phyloP scores from a whole-genome alignment of 2,888 invertebrate genomes.

The Odontomyia ornata region DNA sequence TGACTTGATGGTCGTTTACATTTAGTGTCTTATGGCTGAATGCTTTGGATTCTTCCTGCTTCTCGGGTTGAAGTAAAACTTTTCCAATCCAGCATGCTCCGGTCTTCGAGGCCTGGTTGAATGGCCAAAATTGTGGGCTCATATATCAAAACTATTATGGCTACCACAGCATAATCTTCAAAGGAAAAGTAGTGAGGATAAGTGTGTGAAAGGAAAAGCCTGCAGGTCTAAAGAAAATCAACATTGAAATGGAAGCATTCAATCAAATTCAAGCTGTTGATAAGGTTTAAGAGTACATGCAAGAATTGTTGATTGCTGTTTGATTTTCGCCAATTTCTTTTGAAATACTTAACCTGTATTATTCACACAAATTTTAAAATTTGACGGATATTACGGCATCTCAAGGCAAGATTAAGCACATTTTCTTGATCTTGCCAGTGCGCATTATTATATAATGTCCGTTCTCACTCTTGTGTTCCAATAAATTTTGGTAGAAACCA shows the following conservation, averaged over 20 bases:
- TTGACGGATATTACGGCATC: no score
- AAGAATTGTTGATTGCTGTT: no score
- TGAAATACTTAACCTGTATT: no score
- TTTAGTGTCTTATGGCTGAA: not conserved
- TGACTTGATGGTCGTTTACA: not conserved
- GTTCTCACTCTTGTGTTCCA: no score
- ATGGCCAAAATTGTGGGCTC: slow-evolving; percentile 33
- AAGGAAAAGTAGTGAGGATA: not conserved
- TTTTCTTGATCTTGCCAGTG: no score
- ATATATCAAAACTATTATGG: slow-evolving; percentile 21
- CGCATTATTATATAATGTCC: no score
- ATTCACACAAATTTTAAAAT: no score
- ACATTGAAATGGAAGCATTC: not conserved
- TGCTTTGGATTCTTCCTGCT: not conserved
- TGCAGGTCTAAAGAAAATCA: slow-evolving; percentile 22
- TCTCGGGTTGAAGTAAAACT: slow-evolving; percentile 4
- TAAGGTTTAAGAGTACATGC: no score
- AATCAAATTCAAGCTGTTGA: no score
- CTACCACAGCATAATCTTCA: not conserved
- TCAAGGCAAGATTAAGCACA: no score
- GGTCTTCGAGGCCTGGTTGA: not conserved
- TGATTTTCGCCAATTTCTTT: no score
- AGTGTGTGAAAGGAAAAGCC: not conserved
- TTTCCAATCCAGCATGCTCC: slow-evolving; percentile 26
- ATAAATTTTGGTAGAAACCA: no score